Evolutionary conservation across 2,888 invertebrate species (phyloP), one percentile per base, ranked within the genome.

Genomic region (Pedicia rivosa): DNA sequence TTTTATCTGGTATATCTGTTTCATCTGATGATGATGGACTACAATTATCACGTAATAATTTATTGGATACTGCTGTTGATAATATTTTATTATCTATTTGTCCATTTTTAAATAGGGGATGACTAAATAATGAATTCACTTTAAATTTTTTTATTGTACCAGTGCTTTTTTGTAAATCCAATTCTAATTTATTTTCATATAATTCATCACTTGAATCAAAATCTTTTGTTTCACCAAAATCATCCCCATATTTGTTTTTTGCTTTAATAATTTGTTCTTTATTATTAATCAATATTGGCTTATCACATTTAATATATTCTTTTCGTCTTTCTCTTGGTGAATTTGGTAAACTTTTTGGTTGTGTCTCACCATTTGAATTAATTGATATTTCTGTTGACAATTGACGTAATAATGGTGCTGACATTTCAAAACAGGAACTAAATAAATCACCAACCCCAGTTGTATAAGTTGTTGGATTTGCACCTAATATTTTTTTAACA

Each of bases 401-500:
- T 36, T 61, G 59, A 41, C 54, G 57, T 31, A 68, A 64, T 42
- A 70, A 68, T 28, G 83, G 77, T 2, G 80, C 78, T 2, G 81
- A 77, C 47, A 82, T 65, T 52, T 81, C 82, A 50, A 78, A 74
- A 55, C 80, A 81, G 6, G 80, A 79, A 32, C 80, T 81, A 53
- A 82, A 81, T 29, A 73, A 54, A 49, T 73, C 72, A 25, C 64
- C 64, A 19, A 62, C 65, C 24, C 64, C 59, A 0, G 62, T 57
- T 3, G 62, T 56, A 41, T 63, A 63, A 1, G 64, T 63, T 43
- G 60, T 63, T 34, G 66, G 60, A 50, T 59, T 64, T 26, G 74
- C 74, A 42, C 82, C 84, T 4, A 86, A 67, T 43, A 86, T 78
- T 63, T 81, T 83, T 60, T 78, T 79, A 37, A 84, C 83, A 44